phyloP scores from a whole-genome alignment of 2,888 invertebrate genomes.

The Heliconius sara region DNA sequence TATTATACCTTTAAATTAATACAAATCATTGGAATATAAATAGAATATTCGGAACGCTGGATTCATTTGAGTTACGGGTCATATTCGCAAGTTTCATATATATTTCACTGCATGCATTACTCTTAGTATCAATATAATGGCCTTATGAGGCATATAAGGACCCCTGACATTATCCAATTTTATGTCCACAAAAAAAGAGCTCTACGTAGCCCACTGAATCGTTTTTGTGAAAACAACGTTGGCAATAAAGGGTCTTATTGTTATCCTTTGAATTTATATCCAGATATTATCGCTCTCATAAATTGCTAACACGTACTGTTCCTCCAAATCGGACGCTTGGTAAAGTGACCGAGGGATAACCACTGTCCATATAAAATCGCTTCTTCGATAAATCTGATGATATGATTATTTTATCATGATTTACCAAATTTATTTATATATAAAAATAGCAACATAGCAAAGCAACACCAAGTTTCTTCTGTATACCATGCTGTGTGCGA shows the following conservation, averaged over 20 bases:
- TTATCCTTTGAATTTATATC: slow-evolving; percentile 83
- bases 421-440: not conserved
- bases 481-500: too few species aligned
- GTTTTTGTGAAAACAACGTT: slow-evolving; percentile 81
- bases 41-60: too few species aligned
- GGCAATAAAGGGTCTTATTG: slow-evolving; percentile 82
- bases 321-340: slow-evolving; percentile 69
- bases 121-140: slow-evolving; percentile 52
- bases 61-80: not conserved
- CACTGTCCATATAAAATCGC: slow-evolving; percentile 42
- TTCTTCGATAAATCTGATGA: slow-evolving; percentile 36
- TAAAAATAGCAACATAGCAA: not conserved
- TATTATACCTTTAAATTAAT: too few species aligned
- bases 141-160: slow-evolving; percentile 67
- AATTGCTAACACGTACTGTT: slow-evolving; percentile 76
- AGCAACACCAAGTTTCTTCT: too few species aligned
- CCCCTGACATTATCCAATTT: slow-evolving; percentile 74
- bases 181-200: slow-evolving; percentile 75
- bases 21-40: too few species aligned
- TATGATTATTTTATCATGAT: not conserved
- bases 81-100: not conserved
- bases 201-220: slow-evolving; percentile 71
- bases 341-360: slow-evolving; percentile 71
- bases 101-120: not conserved
- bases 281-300: slow-evolving; percentile 81